Evolutionary conservation across 2,888 invertebrate genomes (phyloP).

Genomic region (Caenorhabditis imperialis): DNA sequence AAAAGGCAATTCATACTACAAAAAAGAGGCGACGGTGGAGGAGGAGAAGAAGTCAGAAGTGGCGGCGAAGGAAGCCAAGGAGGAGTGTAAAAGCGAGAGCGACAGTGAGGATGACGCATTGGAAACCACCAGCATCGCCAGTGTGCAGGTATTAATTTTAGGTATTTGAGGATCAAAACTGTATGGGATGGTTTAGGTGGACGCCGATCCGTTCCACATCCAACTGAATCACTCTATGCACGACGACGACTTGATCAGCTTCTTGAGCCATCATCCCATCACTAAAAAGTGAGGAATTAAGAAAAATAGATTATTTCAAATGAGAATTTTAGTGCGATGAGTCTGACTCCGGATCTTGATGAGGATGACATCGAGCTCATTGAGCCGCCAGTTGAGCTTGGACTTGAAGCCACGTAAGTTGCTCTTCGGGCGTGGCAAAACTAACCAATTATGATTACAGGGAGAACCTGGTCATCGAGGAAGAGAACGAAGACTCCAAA

Average conservation of each 20-base stretch:
- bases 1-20: constrained; percentile 52
- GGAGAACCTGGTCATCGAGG: constrained; percentile 55
- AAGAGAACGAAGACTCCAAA: constrained; percentile 44
- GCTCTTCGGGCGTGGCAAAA: too few species aligned
- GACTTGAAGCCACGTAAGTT: constrained; percentile 40
- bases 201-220: constrained; percentile 81
- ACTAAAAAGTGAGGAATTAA: constrained; percentile 67
- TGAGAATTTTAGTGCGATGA: constrained; percentile 39
- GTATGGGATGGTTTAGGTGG: constrained; percentile 55
- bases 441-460: too few species aligned
- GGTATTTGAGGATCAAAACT: too few species aligned
- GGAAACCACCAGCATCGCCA: constrained; percentile 63
- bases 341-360: constrained; percentile 20
- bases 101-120: constrained; percentile 61
- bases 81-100: constrained; percentile 32
- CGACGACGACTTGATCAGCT: constrained; percentile 72
- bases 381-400: constrained; percentile 37
- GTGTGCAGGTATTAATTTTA: constrained; percentile 53
- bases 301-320: neutral
- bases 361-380: constrained; percentile 53
- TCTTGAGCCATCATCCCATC: constrained; percentile 71
- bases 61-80: constrained; percentile 20
- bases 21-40: constrained; percentile 7
- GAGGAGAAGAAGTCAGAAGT: neutral
- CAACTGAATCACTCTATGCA: constrained; percentile 71